phyloP scores from a whole-genome alignment of 2,113 vertebrate species.

The Carettochelys insculpta region DNA sequence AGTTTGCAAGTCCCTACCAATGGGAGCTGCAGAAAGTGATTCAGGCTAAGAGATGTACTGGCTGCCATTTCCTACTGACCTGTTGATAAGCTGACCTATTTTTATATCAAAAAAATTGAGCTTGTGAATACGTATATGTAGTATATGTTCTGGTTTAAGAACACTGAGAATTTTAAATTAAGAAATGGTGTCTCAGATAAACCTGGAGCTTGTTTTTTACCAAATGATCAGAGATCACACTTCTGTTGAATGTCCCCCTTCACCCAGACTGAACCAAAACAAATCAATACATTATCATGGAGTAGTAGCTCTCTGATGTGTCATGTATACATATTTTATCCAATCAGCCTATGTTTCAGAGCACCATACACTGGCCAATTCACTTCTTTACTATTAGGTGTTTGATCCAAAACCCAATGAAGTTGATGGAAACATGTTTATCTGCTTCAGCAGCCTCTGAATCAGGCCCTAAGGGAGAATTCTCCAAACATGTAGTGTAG shows the following conservation, averaged over 20 bases:
- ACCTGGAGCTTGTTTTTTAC: not conserved
- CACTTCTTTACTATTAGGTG: not conserved
- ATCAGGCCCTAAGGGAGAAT: not conserved
- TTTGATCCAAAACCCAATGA: not conserved
- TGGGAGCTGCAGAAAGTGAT: too few relatives aligned
- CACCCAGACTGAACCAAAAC: not conserved
- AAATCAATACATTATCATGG: not conserved
- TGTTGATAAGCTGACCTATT: too few relatives aligned
- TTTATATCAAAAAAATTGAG: too few relatives aligned
- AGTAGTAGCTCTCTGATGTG: not conserved
- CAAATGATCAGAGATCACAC: not conserved
- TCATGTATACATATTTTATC: not conserved
- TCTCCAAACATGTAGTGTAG: not conserved
- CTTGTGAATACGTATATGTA: too few relatives aligned
- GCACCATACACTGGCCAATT: not conserved
- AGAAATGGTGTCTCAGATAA: not conserved
- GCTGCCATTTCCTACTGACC: too few relatives aligned
- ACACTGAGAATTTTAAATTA: not conserved
- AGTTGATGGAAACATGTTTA: not conserved
- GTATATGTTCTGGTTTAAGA: not conserved
- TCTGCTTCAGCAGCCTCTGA: rapidly evolving
- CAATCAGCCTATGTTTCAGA: not conserved
- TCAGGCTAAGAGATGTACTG: too few relatives aligned
- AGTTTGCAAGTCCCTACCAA: too few relatives aligned
- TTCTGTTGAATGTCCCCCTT: not conserved